A percentile compares a stretch with the other conserved stretches of the same genome.
phyloP scores from a whole-genome alignment of 2,888 invertebrate species.

The Furcula furcula region DNA sequence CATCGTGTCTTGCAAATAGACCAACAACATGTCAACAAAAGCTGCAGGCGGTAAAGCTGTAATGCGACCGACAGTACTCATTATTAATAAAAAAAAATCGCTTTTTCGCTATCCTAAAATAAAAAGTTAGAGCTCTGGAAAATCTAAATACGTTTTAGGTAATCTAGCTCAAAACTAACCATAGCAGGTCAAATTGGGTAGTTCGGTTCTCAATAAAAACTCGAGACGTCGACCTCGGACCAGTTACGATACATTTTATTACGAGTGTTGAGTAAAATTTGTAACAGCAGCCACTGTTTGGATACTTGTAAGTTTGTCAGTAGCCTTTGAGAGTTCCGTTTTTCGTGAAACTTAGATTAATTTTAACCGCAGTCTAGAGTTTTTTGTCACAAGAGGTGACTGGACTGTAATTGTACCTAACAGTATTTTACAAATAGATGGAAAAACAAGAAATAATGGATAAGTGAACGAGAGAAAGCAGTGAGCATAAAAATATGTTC shows the following conservation, averaged over 20 bases:
- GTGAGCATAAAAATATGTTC: not conserved
- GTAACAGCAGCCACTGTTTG: constrained; percentile 11
- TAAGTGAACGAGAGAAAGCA: not conserved
- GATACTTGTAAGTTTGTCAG: not conserved
- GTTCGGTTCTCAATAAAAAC: constrained; percentile 7
- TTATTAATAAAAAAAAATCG: too few species aligned
- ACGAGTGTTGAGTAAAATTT: constrained; percentile 11
- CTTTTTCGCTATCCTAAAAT: too few species aligned
- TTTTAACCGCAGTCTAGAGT: constrained; percentile 8
- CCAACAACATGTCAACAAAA: too few species aligned
- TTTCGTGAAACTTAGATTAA: constrained; percentile 1
- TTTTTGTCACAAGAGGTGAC: constrained; percentile 19
- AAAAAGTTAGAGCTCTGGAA: too few species aligned
- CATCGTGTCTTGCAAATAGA: too few species aligned
- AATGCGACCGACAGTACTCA: too few species aligned
- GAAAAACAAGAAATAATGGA: constrained; percentile 13
- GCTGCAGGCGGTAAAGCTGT: too few species aligned
- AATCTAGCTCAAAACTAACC: not conserved
- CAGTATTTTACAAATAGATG: constrained; percentile 19
- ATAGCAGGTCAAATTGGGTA: not conserved
- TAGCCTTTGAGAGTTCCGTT: not conserved
- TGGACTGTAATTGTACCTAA: constrained; percentile 22
- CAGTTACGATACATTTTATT: constrained; percentile 16
- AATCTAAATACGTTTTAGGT: too few species aligned
- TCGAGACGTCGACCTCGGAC: constrained; percentile 23